Evolutionary conservation across 2,797 vertebrate genomes (phyloP).

Genomic region (Manis javanica): DNA sequence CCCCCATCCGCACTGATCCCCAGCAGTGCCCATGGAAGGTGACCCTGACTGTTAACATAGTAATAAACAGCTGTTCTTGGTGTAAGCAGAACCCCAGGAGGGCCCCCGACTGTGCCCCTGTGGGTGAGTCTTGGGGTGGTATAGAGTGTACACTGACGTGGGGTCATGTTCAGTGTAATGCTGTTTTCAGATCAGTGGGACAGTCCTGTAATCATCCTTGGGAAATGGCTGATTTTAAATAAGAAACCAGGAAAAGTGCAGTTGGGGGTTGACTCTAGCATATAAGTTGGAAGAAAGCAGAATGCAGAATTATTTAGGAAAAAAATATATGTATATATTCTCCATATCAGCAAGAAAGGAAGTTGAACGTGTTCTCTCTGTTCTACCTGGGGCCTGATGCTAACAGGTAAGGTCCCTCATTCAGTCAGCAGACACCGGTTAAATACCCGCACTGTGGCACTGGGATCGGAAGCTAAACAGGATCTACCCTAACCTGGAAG

Average conservation of each 20-base stretch:
- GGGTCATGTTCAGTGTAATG: fast-evolving
- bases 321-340: fast-evolving
- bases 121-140: neutral
- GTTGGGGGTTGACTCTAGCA: neutral
- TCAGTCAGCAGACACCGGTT: neutral
- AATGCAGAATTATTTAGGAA: neutral
- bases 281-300: neutral
- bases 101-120: fast-evolving
- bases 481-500: neutral
- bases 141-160: fast-evolving
- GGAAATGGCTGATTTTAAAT: neutral
- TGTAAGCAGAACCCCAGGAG: neutral
- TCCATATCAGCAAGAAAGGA: neutral
- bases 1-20: neutral
- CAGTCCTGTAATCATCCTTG: neutral
- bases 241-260: neutral
- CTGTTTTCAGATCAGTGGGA: neutral
- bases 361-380: neutral
- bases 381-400: neutral
- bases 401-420: fast-evolving
- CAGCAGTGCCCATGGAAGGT: neutral
- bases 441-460: fast-evolving
- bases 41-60: neutral
- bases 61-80: fast-evolving
- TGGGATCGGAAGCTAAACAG: neutral